Base-by-base conservation (phyloP, 1,140 invertebrate genomes). In the Stenopsyche tienmushanensis region DNA sequence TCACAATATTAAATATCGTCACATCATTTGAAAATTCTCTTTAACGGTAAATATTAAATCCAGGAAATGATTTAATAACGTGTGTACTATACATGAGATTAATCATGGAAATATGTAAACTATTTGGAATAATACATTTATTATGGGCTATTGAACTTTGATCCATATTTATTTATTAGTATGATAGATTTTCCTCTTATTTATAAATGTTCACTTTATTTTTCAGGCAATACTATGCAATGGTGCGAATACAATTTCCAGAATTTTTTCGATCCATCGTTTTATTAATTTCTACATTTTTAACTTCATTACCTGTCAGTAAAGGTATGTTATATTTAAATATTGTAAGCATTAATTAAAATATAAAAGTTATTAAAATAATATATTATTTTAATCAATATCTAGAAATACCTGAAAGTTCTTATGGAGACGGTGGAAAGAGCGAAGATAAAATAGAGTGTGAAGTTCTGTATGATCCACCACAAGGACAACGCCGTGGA, bases 391-490 rank as follows among this genome's bases (percentile, higher is more conserved):
- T 10, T 18, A 49, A 10, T 9, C 17, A 21, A 50, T 24, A 20
- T 20, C 2, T 50, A 50, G n/a, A 20, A 2, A 54, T 54, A 29
- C 67, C 67, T 24, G 20, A 25, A 18, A 60, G 26, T 1, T 29
- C 24, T 24, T 57, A 34, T 18, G n/a, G 23, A 5, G 50, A 57
- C 9, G 23, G 29, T n/a, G 45, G 34, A 0, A 41, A 66, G 17
- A 64, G 24, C 1, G 60, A 64, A 29, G 67, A 60, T 25, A 50
- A 34, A 9, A 50, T 70, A 3, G 9, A 50, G 1, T 80, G 79
- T 65, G 73, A 73, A 23, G 73, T 78, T 7, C 68, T 80, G 1
- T 74, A 79, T 53, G 15, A 71, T 10, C 78, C 79, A 0, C 42
- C 60, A 0, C 20, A 21, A 9, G 54, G 64, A 18, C 24, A 34